Evolutionary conservation across 2,888 invertebrate genomes (phyloP).

Genomic region (Aphidius colemani): DNA sequence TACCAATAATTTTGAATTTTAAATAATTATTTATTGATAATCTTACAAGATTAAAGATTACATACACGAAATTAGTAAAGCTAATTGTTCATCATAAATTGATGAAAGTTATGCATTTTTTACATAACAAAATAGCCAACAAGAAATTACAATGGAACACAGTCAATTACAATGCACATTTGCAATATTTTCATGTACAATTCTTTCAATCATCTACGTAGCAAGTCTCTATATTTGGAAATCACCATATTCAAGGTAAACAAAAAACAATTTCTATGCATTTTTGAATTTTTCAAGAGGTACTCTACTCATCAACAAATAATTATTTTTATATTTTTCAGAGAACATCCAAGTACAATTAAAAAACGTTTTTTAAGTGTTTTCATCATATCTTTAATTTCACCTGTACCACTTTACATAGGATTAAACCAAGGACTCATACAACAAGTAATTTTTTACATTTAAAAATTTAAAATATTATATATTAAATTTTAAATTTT

Average conservation of each 20-base stretch:
- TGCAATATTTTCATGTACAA: constrained; percentile 75
- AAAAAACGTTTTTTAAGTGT: constrained; percentile 88
- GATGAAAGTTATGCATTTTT: too few relatives aligned
- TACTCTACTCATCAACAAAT: constrained; percentile 10
- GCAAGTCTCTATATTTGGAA: constrained; percentile 89
- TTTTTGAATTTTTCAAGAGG: constrained; percentile 42
- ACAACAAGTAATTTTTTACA: constrained; percentile 61
- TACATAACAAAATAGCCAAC: constrained; percentile 28
- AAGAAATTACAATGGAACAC: constrained; percentile 54
- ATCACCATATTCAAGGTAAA: constrained; percentile 73
- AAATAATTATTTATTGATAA: too few relatives aligned
- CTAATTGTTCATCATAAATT: too few relatives aligned
- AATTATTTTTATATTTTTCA: constrained; percentile 59
- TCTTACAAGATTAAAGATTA: too few relatives aligned
- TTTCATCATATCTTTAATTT: constrained; percentile 77
- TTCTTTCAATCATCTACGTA: constrained; percentile 80
- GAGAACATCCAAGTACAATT: constrained; percentile 87
- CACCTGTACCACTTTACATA: constrained; percentile 77
- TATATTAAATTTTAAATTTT: constrained; percentile 13
- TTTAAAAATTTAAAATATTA: not conserved
- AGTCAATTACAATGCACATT: constrained; percentile 61
- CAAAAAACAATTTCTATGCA: too few relatives aligned
- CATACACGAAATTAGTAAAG: too few relatives aligned
- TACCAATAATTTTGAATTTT: too few relatives aligned
- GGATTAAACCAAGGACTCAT: constrained; percentile 71